Percentiles rank a stretch among this genome's conserved stretches.
Conservation (phyloP, 2,113 vertebrate species). For the Scortum barcoo region DNA sequence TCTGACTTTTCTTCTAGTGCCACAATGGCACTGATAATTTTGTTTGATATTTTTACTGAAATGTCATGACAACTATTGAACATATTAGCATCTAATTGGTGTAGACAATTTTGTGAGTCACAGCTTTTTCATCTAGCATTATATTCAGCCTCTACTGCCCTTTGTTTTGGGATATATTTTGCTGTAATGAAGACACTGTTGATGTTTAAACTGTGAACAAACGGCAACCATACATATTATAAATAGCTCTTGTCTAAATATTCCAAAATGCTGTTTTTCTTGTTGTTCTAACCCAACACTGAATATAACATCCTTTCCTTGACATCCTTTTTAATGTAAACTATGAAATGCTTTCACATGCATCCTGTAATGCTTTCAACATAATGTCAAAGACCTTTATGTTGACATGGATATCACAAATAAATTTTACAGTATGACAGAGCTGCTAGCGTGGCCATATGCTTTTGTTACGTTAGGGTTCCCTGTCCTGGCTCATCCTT, state of each 20-base stretch:
- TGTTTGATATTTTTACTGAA: no score
- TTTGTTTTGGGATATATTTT: no score
- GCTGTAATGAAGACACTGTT: no score
- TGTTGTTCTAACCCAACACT: no score
- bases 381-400: neutral
- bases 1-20: no score
- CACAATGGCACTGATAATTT: no score
- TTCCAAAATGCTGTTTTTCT: no score
- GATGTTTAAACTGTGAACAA: no score
- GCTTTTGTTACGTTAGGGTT: neutral
- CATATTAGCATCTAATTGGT: neutral
- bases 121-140: neutral
- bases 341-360: neutral
- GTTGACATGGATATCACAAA: neutral
- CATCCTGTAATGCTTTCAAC: neutral
- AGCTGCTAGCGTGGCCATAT: neutral
- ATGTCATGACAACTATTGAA: neutral
- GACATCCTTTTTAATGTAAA: neutral
- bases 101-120: neutral
- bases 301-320: neutral
- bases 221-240: no score
- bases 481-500: neutral
- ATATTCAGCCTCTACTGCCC: neutral
- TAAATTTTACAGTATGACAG: neutral
- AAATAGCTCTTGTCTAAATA: no score